A percentile compares a stretch with the other conserved stretches of the same genome.
Evolutionary conservation across 2,113 vertebrate species (phyloP).

Genomic region (Typhlomys cinereus): DNA sequence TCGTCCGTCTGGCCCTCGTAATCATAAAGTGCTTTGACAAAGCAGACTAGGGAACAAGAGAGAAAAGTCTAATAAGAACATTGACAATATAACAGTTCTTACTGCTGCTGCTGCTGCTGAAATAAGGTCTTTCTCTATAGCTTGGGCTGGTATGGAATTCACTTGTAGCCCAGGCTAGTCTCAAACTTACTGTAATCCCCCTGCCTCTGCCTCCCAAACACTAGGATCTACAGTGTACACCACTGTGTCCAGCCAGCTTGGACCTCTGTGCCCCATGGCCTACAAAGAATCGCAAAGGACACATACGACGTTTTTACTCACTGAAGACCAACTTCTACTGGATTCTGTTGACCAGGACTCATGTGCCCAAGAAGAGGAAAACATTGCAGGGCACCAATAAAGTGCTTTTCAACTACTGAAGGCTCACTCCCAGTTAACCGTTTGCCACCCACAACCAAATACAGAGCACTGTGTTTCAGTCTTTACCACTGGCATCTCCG

Average conservation of each 20-base stretch:
- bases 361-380: not conserved
- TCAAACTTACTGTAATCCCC: not conserved
- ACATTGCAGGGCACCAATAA: not conserved
- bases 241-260: not conserved
- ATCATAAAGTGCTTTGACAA: constrained; percentile 98
- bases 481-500: constrained; percentile 93
- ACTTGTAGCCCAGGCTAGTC: not conserved
- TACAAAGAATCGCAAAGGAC: not conserved
- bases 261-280: not conserved
- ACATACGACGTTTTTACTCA: not conserved
- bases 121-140: not conserved
- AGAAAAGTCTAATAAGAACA: constrained; percentile 40
- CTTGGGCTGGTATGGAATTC: not conserved
- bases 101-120: not conserved
- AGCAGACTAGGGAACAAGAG: constrained; percentile 87
- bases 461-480: constrained; percentile 56
- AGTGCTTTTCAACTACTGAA: constrained; percentile 9
- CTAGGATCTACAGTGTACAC: not conserved
- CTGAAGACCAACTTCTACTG: constrained; percentile 19
- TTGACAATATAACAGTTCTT: no score
- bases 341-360: not conserved
- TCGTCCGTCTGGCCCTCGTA: constrained; percentile 98
- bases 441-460: constrained; percentile 29
- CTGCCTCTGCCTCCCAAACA: not conserved
- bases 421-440: not conserved